phyloP scores from a whole-genome alignment of 2,888 invertebrate species.

The Lepidochitona cinerea region DNA sequence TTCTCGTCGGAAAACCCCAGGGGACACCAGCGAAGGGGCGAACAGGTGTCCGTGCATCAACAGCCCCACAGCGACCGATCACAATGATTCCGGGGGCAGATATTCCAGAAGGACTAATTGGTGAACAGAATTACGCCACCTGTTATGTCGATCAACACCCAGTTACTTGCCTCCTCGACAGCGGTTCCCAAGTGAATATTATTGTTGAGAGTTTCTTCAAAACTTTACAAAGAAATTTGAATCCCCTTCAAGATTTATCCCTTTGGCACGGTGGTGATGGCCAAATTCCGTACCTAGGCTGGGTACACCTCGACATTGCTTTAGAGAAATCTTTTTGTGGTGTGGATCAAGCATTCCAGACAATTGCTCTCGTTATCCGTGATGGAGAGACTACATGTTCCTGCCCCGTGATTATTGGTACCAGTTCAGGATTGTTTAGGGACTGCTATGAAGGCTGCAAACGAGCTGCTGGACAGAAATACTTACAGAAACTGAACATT shows the following conservation, averaged over 20 bases:
- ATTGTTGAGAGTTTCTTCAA: neutral
- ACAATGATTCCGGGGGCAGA: neutral
- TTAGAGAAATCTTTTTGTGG: neutral
- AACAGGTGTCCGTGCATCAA: neutral
- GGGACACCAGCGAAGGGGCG: neutral
- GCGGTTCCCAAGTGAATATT: neutral
- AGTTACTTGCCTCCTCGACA: neutral
- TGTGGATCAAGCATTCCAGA: neutral
- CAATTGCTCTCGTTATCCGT: neutral
- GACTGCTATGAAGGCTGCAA: neutral
- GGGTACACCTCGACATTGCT: neutral
- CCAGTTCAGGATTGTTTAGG: neutral
- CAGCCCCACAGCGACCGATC: neutral
- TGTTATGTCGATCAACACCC: neutral
- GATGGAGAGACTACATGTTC: neutral
- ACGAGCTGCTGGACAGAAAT: neutral
- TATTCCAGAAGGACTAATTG: slow-evolving; percentile 2
- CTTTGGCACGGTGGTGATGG: neutral
- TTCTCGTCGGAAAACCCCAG: neutral
- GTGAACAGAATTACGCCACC: neutral
- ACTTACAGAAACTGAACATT: neutral
- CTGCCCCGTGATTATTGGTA: neutral
- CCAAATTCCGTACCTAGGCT: neutral
- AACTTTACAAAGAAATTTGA: neutral
- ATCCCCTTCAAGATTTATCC: neutral